Conservation (phyloP, 2,113 vertebrate species). For the Rhinolophus sinicus region DNA sequence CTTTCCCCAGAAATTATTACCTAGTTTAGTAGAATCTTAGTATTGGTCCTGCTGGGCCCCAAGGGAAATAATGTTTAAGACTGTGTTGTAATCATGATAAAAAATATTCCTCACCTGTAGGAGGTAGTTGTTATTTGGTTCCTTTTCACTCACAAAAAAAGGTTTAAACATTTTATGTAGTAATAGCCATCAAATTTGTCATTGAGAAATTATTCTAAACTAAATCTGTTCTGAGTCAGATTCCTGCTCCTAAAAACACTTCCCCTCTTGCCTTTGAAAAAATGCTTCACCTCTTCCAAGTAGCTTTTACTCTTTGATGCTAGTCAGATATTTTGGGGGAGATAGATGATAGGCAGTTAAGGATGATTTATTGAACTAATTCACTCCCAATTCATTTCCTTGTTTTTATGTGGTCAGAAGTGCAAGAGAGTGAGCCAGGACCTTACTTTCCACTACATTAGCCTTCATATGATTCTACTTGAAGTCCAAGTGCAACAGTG, state of each 20-base stretch:
- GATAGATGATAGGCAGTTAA: not conserved
- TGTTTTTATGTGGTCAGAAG: not conserved
- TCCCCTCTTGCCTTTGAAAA: not conserved
- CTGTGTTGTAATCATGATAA: not conserved
- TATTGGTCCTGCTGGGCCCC: not conserved
- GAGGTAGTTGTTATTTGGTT: not conserved
- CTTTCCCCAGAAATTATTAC: not conserved
- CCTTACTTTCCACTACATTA: not conserved
- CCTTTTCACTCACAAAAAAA: conserved; percentile 17
- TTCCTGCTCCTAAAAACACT: not conserved
- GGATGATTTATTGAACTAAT: conserved; percentile 4
- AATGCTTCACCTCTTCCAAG: not conserved
- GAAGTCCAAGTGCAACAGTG: not conserved
- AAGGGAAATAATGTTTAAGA: conserved; percentile 46
- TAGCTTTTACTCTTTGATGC: not conserved
- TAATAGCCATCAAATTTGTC: conserved; percentile 4
- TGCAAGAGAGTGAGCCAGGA: not conserved
- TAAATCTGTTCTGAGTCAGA: not conserved
- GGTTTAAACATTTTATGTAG: not conserved
- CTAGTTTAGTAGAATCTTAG: not conserved
- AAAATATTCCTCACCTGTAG: not conserved
- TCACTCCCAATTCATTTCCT: not conserved
- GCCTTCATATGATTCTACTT: not conserved
- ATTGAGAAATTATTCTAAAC: not conserved
- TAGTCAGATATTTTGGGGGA: not conserved